Percentiles rank a stretch among this genome's conserved stretches.
Evolutionary conservation across 2,113 vertebrate genomes (phyloP).

Genomic region (Xenopus borealis): DNA sequence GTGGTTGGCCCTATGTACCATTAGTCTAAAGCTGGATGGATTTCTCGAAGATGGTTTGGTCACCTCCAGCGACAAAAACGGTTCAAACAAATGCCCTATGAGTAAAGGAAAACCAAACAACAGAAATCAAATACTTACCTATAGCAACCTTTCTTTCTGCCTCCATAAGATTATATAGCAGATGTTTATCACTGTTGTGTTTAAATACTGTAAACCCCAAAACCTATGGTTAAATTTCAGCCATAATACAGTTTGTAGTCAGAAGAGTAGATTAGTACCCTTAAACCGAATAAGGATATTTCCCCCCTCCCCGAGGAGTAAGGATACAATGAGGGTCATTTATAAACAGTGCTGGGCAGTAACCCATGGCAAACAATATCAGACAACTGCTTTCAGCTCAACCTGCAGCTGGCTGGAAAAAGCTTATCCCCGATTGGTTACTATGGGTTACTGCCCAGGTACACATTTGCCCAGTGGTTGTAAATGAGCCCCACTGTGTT

Average conservation of each 20-base stretch:
- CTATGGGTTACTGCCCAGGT: too few relatives aligned
- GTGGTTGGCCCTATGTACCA: too few relatives aligned
- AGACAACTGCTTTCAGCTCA: too few relatives aligned
- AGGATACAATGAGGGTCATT: too few relatives aligned
- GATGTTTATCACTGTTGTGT: conserved; percentile 56
- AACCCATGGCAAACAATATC: too few relatives aligned
- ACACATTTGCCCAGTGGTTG: too few relatives aligned
- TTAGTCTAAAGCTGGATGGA: too few relatives aligned
- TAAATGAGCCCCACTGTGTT: too few relatives aligned
- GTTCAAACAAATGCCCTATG: conserved; percentile 53
- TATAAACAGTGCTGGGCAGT: too few relatives aligned
- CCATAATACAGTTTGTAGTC: conserved; percentile 32
- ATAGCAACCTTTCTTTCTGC: conserved; percentile 52
- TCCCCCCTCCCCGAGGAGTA: conserved; percentile 21
- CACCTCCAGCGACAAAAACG: neutral
- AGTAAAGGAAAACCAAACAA: conserved; percentile 16
- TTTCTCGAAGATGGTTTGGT: neutral
- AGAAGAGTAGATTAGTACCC: conserved; percentile 29
- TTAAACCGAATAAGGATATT: conserved; percentile 27
- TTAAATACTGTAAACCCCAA: conserved; percentile 59
- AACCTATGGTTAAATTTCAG: neutral
- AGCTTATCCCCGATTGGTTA: too few relatives aligned
- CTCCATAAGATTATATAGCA: conserved; percentile 47
- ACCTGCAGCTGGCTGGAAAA: too few relatives aligned
- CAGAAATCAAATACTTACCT: conserved; percentile 46